Percentiles rank a stretch among this genome's conserved stretches.
Evolutionary conservation across 2,888 invertebrate species (phyloP).

Genomic region (Ceraclea dissimilis): DNA sequence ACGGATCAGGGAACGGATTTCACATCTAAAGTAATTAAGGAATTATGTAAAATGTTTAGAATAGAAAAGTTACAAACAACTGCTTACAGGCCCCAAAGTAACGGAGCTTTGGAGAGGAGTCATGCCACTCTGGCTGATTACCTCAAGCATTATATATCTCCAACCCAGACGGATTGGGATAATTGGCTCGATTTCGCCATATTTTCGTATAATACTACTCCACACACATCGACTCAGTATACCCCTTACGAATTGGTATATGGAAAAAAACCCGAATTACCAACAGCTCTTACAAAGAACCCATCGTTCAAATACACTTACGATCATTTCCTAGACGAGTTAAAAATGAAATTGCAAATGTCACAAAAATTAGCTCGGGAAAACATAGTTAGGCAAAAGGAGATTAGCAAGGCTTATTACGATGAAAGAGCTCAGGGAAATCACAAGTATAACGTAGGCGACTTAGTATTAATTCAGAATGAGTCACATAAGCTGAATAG

Average conservation of each 20-base stretch:
- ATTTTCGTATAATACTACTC: constrained; percentile 19
- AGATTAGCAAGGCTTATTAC: constrained; percentile 25
- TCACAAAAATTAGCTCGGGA: constrained; percentile 27
- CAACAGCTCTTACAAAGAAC: constrained; percentile 23
- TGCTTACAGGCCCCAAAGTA: constrained; percentile 31
- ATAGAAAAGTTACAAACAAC: constrained; percentile 29
- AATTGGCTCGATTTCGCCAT: neutral
- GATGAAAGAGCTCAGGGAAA: constrained; percentile 20
- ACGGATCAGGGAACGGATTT: constrained; percentile 35
- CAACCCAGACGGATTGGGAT: constrained; percentile 1
- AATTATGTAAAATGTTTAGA: constrained; percentile 30
- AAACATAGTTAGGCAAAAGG: constrained; percentile 25
- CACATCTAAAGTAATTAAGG: constrained; percentile 30
- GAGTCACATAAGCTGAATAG: no score
- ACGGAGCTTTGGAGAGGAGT: constrained; percentile 30
- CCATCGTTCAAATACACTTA: constrained; percentile 28
- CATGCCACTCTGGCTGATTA: constrained; percentile 28
- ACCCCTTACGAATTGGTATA: constrained; percentile 33
- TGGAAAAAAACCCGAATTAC: constrained; percentile 25
- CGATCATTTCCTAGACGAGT: constrained; percentile 26
- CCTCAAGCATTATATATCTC: constrained; percentile 1
- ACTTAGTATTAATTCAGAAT: neutral
- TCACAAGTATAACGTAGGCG: constrained; percentile 7
- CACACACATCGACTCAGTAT: constrained; percentile 30
- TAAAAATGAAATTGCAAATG: constrained; percentile 24